Evolutionary conservation across 2,888 invertebrate genomes (phyloP), one percentile per base, ranked within the genome.

Genomic region (Blastobasis lacticolella): DNA sequence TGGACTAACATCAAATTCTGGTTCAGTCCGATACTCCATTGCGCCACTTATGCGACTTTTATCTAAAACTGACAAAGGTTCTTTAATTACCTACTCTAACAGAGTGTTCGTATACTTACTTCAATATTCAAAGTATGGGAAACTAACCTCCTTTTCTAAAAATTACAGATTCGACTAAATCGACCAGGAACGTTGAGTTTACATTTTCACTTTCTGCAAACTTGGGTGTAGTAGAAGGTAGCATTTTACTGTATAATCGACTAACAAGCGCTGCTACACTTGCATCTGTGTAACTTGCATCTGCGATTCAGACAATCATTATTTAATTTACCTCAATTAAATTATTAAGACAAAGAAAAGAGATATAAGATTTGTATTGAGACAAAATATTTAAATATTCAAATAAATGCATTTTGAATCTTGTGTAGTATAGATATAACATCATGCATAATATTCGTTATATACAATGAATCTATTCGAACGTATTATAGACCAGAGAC

Each of bases 91-190:
- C 41, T 40, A 40, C 9, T 40, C 41, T 40, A 23, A 23, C 23
- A 23, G 23, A 23, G 23, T 23, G 23, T 23, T 23, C 23, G 9
- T 5, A 42, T 8, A 6, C 6, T 1, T 9, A 7, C 9, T n/a
- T n/a, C 42, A 42, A n/a, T 42, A 9, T 40, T 10, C 42, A 42
- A 9, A 42, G 9, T 2, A 40, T 8, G 9, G 6, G 40, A 53
- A 53, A 58, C 63, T 38, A 71, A 85, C 87, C 81, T 51, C 71
- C 71, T 54, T 70, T 80, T 65, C 81, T 73, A 63, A 87, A 87
- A 60, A 88, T 87, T 7, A 88, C 80, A 43, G 86, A 84, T 68
- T 87, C 85, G 7, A 88, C 79, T 54, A 88, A 77, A 71, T 88
- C 80, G 5, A 77, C 82, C 37, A 88, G 72, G 50, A 86, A 63